Percentiles rank a stretch among this genome's conserved stretches.
Conservation (phyloP, 2,113 vertebrate genomes). For the Heterotilapia buettikoferi region DNA sequence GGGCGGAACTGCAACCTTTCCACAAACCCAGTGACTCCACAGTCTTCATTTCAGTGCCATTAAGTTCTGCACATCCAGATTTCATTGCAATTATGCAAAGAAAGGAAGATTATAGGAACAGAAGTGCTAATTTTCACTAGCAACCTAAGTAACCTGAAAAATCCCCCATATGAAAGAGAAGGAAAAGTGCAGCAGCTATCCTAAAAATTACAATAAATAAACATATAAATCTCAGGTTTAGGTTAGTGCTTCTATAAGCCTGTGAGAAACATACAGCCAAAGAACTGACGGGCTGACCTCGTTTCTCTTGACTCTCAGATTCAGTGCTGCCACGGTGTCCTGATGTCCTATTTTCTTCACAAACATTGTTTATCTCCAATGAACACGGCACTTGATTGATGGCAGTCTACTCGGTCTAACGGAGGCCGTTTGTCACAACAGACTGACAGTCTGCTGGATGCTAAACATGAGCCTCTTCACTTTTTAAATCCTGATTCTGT, state of each 20-base stretch:
- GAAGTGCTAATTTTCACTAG: background rate
- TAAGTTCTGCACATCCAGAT: background rate
- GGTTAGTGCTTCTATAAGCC: conserved; percentile 28
- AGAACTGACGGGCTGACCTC: conserved; percentile 38
- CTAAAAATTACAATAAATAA: background rate
- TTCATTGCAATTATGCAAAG: background rate
- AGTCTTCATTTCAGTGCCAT: background rate
- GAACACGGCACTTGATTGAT: conserved; percentile 18
- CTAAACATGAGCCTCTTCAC: background rate
- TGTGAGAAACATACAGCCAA: conserved; percentile 23
- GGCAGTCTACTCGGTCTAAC: background rate
- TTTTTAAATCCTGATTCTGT: background rate
- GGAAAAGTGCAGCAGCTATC: background rate
- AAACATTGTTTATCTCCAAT: conserved; percentile 24
- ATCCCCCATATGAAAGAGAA: background rate
- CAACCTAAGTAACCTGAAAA: background rate
- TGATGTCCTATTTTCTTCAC: conserved; percentile 24
- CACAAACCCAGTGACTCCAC: background rate
- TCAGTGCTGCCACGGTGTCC: background rate
- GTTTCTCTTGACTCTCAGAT: conserved; percentile 20
- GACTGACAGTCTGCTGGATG: background rate
- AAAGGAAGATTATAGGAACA: background rate
- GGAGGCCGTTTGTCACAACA: background rate
- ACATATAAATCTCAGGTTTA: conserved; percentile 1
- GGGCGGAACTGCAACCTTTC: background rate